Base-by-base conservation (phyloP, 2,888 invertebrate genomes). In the Stictocephala bisonia region DNA sequence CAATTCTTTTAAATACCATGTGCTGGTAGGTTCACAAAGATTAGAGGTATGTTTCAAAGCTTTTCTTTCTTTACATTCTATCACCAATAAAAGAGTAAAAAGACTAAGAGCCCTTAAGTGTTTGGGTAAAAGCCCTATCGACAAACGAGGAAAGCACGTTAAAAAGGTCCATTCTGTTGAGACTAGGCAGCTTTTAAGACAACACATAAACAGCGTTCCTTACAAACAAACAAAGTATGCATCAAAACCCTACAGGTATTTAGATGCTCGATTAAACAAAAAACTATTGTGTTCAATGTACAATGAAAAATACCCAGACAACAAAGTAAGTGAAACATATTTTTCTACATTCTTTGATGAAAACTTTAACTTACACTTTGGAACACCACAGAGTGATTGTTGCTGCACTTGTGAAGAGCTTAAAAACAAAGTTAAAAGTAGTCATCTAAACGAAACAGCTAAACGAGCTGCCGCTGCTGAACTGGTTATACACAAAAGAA, bases 371-470 rank as follows among this genome's bases (percentile, higher is more conserved):
- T 20, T 56, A 7, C 29, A 26, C n/a, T 71, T 71, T 71, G 71
- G 71, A 24, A 40, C 58, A 29, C 71, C 71, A 24, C 60, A 58
- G 18, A 22, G 58, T 11, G 70, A 70, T 56, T 31, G 40, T 31
- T 70, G 70, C 18, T 53, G 70, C 18, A 71, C 20, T 15, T 71
- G 71, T 44, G 71, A 71, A 29, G 60, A 50, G 29, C 31, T 71
- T 7, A 22, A 18, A 13, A 22, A 60, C n/a, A 72, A 48, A 40
- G 31, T 66, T 31, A 67, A 53, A 67, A 72, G 53, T 22, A 48
- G 29, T 6, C 31, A 22, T 48, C 31, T 74, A 41, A 74, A 74
- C 51, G 66, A 72, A 31, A 35, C 35, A 11, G 68, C 67, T 15
- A 73, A 73, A 51, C 50, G 56, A 40, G 53, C 27, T 31, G 18